Conservation (phyloP, 2,888 invertebrate species). For the Sthenelais limicola region DNA sequence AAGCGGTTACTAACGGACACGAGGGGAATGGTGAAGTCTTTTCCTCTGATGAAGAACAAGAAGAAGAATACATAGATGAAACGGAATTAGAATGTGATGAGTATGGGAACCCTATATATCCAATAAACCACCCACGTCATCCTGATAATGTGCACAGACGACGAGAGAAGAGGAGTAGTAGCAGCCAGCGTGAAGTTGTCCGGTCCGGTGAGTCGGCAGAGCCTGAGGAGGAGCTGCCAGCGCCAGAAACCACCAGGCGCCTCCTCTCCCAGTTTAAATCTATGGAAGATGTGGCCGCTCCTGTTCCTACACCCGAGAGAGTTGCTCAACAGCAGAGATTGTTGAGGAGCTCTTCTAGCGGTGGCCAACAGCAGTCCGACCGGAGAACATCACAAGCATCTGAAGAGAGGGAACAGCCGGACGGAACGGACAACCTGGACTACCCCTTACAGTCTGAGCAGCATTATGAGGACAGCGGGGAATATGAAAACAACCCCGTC, state of each 20-base stretch:
- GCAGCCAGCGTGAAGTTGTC: neutral
- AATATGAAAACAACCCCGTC: slow-evolving; percentile 62
- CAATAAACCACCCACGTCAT: slow-evolving; percentile 7
- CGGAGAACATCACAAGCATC: neutral
- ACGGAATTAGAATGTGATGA: slow-evolving; percentile 11
- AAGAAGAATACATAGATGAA: slow-evolving; percentile 1
- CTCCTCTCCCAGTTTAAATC: slow-evolving; percentile 18
- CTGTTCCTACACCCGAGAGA: slow-evolving; percentile 47
- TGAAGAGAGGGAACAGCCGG: slow-evolving; percentile 33
- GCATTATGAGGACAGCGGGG: slow-evolving; percentile 54
- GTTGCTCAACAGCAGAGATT: slow-evolving; percentile 13
- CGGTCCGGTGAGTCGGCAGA: neutral
- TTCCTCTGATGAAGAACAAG: slow-evolving; percentile 12
- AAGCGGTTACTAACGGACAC: neutral
- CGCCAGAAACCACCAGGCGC: slow-evolving; percentile 15
- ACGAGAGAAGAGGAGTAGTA: neutral
- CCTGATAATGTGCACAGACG: slow-evolving; percentile 15
- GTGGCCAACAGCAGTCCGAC: neutral
- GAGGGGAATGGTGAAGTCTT: slow-evolving; percentile 1
- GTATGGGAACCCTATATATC: slow-evolving; percentile 18
- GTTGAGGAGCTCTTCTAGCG: neutral
- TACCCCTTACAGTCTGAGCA: neutral
- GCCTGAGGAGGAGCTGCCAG: slow-evolving; percentile 3
- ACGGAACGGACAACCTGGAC: neutral
- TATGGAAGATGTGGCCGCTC: slow-evolving; percentile 39